Evolutionary conservation across 2,113 vertebrate genomes (phyloP).

Genomic region (Phyllostomus discolor): DNA sequence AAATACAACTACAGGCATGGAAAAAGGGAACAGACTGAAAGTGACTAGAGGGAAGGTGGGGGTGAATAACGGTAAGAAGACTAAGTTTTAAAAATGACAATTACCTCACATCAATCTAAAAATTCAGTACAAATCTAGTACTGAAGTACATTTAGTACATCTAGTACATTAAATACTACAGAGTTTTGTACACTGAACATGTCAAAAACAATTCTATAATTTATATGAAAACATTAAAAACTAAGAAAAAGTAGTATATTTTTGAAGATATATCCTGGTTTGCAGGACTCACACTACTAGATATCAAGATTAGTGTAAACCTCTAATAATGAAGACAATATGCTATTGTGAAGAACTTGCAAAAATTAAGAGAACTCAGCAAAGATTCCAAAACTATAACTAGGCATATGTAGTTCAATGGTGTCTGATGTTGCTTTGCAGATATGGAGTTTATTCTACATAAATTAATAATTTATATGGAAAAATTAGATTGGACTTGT

Average conservation of each 20-base stretch:
- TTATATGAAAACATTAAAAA: neutral
- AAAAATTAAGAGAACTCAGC: neutral
- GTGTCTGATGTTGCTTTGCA: neutral
- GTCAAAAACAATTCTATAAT: neutral
- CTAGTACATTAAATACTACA: neutral
- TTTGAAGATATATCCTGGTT: neutral
- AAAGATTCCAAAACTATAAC: neutral
- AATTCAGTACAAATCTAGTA: neutral
- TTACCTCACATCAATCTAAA: neutral
- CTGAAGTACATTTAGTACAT: no score
- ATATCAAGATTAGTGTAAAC: neutral
- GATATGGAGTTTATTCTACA: neutral
- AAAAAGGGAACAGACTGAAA: no score
- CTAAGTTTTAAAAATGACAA: neutral
- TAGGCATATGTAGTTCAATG: neutral
- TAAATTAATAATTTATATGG: neutral
- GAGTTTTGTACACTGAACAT: neutral
- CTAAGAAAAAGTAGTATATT: no score
- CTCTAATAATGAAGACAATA: neutral
- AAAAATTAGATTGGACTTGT: neutral
- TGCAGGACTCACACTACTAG: neutral
- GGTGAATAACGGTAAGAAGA: neutral
- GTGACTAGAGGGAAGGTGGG: no score
- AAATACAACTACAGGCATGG: no score
- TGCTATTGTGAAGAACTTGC: neutral